These are phyloP conservation scores for Odontomachus brunneus DNA, from an alignment of 1,140 invertebrate species.

Conservation along the genomic window DNA sequence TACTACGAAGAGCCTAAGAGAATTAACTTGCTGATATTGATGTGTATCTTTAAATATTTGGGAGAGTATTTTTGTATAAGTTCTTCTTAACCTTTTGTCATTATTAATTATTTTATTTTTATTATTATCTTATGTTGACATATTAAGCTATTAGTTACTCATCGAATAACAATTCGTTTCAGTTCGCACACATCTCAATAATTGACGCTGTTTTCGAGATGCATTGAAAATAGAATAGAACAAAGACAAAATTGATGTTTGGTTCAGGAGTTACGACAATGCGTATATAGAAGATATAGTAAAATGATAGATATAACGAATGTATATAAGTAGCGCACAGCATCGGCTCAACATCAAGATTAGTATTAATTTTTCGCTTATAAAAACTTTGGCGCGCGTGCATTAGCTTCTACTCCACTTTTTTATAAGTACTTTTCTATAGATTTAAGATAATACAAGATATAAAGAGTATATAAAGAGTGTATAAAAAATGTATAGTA, in stretches of 20 bases:
- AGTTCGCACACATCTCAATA: neutral
- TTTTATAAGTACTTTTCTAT: neutral
- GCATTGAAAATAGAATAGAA: neutral
- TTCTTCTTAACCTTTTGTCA: neutral
- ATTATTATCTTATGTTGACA: neutral
- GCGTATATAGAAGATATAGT: slow-evolving; percentile 28
- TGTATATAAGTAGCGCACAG: slow-evolving; percentile 19
- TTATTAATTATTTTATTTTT: neutral
- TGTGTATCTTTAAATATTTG: too few relatives aligned
- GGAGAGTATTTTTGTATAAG: too few relatives aligned
- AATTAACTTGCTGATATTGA: too few relatives aligned
- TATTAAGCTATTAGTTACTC: neutral
- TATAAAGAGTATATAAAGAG: too few relatives aligned
- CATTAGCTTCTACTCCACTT: slow-evolving; percentile 19
- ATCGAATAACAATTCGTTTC: neutral
- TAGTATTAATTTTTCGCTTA: slow-evolving; percentile 30
- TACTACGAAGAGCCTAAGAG: too few relatives aligned
- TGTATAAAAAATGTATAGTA: too few relatives aligned
- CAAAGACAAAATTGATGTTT: slow-evolving; percentile 37
- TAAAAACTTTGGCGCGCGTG: slow-evolving; percentile 50
- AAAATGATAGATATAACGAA: slow-evolving; percentile 50
- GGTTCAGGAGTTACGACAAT: slow-evolving; percentile 42
- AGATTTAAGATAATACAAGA: slow-evolving; percentile 5
- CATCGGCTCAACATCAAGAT: slow-evolving; percentile 45
- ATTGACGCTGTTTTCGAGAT: neutral